A percentile compares a stretch with the other conserved stretches of the same genome.
Conservation (phyloP, 2,113 vertebrate genomes). For the Bujurquina vittata region DNA sequence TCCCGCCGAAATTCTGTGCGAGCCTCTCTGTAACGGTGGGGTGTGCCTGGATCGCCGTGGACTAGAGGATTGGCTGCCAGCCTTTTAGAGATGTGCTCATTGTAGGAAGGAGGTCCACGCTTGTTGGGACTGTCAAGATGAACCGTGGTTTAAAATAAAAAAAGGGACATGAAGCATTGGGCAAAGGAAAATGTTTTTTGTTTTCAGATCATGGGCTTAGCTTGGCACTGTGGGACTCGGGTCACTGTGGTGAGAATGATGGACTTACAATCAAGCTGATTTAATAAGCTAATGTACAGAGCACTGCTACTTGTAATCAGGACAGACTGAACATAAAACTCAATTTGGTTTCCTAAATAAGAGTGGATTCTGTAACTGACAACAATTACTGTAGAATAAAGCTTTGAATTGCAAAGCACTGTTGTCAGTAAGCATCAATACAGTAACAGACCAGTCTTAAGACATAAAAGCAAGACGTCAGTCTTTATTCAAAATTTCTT, state of each 20-base stretch:
- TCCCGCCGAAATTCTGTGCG: conserved; percentile 93
- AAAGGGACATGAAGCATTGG: not conserved
- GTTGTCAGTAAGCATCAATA: not conserved
- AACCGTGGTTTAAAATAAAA: conserved; percentile 22
- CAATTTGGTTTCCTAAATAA: not conserved
- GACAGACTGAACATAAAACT: not conserved
- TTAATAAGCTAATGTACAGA: not conserved
- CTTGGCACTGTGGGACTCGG: conserved; percentile 26
- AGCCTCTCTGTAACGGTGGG: conserved; percentile 94
- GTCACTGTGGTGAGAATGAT: not conserved
- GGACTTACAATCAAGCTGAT: conserved; percentile 5
- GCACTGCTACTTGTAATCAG: not conserved
- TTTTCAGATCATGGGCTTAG: conserved; percentile 18
- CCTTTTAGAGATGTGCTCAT: conserved; percentile 98
- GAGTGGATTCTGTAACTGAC: not conserved
- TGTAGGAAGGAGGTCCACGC: conserved; percentile 96
- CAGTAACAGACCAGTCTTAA: conserved; percentile 34
- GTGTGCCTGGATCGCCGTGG: conserved; percentile 90
- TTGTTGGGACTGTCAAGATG: conserved; percentile 90
- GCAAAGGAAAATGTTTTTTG: not conserved
- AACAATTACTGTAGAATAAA: not conserved
- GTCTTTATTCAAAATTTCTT: conserved; percentile 66
- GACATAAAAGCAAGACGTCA: not conserved
- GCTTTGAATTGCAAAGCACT: not conserved
- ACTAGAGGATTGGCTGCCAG: conserved; percentile 89